phyloP scores from a whole-genome alignment of 1,140 invertebrate species.

The Riptortus pedestris region DNA sequence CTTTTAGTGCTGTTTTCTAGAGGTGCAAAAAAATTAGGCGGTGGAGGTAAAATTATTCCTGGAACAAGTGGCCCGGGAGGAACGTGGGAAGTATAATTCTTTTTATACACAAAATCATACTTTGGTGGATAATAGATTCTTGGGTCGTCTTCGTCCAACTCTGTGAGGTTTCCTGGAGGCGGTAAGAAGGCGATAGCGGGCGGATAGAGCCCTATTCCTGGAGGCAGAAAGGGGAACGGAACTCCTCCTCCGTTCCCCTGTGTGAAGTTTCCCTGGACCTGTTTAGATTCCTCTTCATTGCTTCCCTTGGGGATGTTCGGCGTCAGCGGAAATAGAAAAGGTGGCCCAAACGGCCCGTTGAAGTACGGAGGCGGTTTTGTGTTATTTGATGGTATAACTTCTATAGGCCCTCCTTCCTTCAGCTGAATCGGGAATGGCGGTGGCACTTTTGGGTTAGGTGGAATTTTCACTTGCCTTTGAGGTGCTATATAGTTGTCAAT shows the following conservation, averaged over 20 bases:
- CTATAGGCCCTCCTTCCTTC: constrained; percentile 62
- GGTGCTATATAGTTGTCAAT: constrained; percentile 75
- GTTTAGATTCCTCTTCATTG: neutral
- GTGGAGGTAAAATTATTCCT: constrained; percentile 75
- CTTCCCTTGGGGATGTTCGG: constrained; percentile 36
- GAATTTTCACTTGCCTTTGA: constrained; percentile 64
- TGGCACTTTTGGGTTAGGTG: constrained; percentile 60
- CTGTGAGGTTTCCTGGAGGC: constrained; percentile 56
- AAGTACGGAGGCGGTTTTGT: constrained; percentile 39
- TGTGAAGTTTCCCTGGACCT: constrained; percentile 47
- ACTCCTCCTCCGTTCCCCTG: constrained; percentile 37
- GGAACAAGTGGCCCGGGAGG: constrained; percentile 75
- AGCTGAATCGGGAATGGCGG: constrained; percentile 82
- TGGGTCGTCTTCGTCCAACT: constrained; percentile 77
- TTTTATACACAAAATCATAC: constrained; percentile 73
- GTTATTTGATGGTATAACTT: constrained; percentile 49
- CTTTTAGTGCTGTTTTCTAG: constrained; percentile 39
- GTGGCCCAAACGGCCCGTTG: constrained; percentile 39
- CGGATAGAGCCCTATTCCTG: constrained; percentile 40
- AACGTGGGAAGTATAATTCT: constrained; percentile 57
- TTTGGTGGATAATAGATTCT: constrained; percentile 81
- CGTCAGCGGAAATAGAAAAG: constrained; percentile 24
- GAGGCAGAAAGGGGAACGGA: constrained; percentile 42
- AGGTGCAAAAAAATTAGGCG: constrained; percentile 69
- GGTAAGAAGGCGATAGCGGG: constrained; percentile 58